phyloP scores from a whole-genome alignment of 2,888 invertebrate species.

The Drosophila setosimentum region DNA sequence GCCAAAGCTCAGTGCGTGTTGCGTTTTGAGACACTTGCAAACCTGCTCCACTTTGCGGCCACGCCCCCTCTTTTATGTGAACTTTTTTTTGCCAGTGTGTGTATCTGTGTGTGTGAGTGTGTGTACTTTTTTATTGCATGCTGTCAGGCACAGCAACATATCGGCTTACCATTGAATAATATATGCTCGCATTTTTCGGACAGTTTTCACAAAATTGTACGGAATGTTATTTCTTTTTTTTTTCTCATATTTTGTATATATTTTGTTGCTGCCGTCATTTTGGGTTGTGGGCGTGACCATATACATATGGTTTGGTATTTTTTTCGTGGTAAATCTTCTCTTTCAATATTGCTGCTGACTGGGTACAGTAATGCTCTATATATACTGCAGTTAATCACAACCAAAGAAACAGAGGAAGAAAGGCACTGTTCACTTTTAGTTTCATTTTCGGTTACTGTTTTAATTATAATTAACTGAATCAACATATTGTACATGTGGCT shows the following conservation, averaged over 20 bases:
- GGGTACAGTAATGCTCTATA: constrained; percentile 1
- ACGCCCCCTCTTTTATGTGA: constrained; percentile 46
- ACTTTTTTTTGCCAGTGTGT: constrained; percentile 9
- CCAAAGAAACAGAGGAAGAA: neutral
- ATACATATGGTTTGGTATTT: neutral
- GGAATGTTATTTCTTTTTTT: constrained; percentile 46
- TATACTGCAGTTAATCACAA: constrained; percentile 20
- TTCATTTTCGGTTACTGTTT: neutral
- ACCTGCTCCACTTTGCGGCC: constrained; percentile 41
- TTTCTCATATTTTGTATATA: neutral
- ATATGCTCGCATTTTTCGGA: constrained; percentile 70
- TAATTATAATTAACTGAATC: neutral
- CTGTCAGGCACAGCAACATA: constrained; percentile 77
- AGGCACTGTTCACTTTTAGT: neutral
- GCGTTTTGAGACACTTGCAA: constrained; percentile 63
- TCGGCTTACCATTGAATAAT: constrained; percentile 75
- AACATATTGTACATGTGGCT: neutral
- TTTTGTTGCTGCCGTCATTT: constrained; percentile 13
- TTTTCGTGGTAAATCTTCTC: constrained; percentile 7
- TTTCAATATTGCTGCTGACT: constrained; percentile 4
- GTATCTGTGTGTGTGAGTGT: constrained; percentile 14
- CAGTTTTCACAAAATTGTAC: constrained; percentile 69
- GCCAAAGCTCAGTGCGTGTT: constrained; percentile 63
- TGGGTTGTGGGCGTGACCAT: constrained; percentile 13
- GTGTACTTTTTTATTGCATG: constrained; percentile 65